Base-by-base conservation (phyloP, 1,140 invertebrate genomes). In the Drosophila lini region DNA sequence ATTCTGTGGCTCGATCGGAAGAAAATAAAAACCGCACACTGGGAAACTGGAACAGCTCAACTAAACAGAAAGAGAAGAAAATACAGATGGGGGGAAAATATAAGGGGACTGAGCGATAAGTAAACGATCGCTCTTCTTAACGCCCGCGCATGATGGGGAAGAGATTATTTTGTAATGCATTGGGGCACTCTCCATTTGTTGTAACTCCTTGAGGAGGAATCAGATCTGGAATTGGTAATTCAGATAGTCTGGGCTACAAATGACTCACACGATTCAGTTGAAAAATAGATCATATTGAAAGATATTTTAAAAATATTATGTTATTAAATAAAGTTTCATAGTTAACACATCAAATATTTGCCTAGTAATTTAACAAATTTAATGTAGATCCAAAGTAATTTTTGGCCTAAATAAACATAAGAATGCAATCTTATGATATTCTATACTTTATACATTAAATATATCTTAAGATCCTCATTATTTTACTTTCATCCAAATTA, bases 1-100 rank as follows among this genome's bases (percentile, higher is more conserved):
- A 84, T 84, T 84, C 81, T 84, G 71, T 84, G 67, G 67, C 73
- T 81, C 81, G 57, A 83, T 83, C 59, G 77, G 59, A 65, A 53
- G 56, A 45, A 75, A 44, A 78, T 40, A 77, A 74, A 82, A 81
- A 83, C 81, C 77, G 55, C 81, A 83, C 75, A 83, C 81, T 67
- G 32, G 25, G 53, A 78, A 74, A 81, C 67, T 61, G 57, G 73
- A 80, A 73, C 71, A 64, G 25, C 41, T 52, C 63, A 50, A 56
- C 31, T 32, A 40, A 69, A 45, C 56, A 65, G 50, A 47, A 25
- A 55, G 11, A 25, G 19, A 25, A 55, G 22, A 11, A 38, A 25
- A 25, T 3, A 0, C 0, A 38, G 1, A 13, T 1, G 3, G 34
- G 60, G 60, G 48, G 25, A 48, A 44, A 36, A 57, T 34, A 36